Evolutionary conservation across 2,888 invertebrate genomes (phyloP).

Genomic region (Acleris sparsana): DNA sequence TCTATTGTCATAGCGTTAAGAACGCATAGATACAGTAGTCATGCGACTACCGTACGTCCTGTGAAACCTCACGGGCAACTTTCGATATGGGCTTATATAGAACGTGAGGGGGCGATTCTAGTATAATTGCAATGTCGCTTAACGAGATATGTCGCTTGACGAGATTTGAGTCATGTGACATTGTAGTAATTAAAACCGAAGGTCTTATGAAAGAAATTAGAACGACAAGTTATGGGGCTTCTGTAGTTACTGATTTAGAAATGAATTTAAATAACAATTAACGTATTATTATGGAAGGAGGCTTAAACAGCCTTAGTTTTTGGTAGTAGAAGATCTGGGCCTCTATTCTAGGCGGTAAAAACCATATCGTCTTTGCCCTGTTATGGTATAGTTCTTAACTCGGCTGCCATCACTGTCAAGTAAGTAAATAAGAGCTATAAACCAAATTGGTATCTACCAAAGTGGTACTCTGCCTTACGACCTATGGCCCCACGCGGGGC

Average conservation of each 20-base stretch:
- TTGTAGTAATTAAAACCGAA: conserved; percentile 6
- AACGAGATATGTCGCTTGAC: conserved; percentile 23
- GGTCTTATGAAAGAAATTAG: neutral
- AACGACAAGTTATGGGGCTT: neutral
- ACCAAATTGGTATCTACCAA: too few relatives aligned
- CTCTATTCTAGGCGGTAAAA: too few relatives aligned
- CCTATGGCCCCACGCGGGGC: too few relatives aligned
- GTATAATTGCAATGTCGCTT: conserved; percentile 14
- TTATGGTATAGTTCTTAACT: too few relatives aligned
- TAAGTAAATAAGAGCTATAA: too few relatives aligned
- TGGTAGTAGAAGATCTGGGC: too few relatives aligned
- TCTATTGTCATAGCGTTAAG: conserved; percentile 5
- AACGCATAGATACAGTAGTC: neutral
- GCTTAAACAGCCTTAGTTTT: too few relatives aligned
- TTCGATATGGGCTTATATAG: conserved; percentile 41
- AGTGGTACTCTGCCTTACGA: too few relatives aligned
- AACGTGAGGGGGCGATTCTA: conserved; percentile 30
- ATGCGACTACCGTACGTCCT: conserved; percentile 43
- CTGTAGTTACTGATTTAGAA: neutral
- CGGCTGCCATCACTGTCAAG: too few relatives aligned
- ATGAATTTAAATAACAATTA: too few relatives aligned
- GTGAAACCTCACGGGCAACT: conserved; percentile 48
- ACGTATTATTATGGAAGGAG: too few relatives aligned
- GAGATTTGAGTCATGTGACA: conserved; percentile 19
- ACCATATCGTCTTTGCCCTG: too few relatives aligned